Conservation (phyloP, 2,797 vertebrate genomes). For the Pseudochirops corinnae region DNA sequence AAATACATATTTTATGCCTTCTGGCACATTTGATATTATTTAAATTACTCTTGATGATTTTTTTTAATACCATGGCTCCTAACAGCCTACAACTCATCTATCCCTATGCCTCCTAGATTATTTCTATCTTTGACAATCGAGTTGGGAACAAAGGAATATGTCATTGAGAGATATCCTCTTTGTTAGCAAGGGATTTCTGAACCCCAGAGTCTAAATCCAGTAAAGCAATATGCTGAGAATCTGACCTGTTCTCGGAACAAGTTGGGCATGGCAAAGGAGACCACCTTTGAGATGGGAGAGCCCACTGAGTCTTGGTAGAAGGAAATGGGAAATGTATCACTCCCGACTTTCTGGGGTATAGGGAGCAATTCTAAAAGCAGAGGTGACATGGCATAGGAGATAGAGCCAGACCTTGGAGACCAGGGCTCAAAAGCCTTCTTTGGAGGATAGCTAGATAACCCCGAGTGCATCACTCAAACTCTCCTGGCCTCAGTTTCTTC, state of each 20-base stretch:
- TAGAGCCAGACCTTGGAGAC: not conserved
- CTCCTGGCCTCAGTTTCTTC: not conserved
- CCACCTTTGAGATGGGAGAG: not conserved
- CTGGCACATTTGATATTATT: not conserved
- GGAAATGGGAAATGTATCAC: not conserved
- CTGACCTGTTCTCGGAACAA: not conserved
- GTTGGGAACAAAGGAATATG: not conserved
- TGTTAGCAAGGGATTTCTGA: not conserved
- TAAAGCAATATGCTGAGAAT: not conserved
- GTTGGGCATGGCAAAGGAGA: not conserved
- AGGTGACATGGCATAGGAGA: not conserved
- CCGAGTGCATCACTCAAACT: not conserved
- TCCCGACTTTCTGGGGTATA: not conserved
- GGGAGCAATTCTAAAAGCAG: not conserved
- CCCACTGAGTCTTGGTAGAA: not conserved
- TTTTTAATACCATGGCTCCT: not conserved
- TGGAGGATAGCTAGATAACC: not conserved
- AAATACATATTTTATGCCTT: not conserved
- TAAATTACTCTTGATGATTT: conserved; percentile 6
- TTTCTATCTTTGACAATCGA: not conserved
- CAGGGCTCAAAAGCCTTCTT: not conserved
- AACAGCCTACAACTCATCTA: not conserved
- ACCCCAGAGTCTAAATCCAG: not conserved
- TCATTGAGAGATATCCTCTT: not conserved
- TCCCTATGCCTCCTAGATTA: not conserved